Evolutionary conservation across 2,113 vertebrate species (phyloP), one percentile per base, ranked within the genome.

Genomic region (Tyto alba): DNA sequence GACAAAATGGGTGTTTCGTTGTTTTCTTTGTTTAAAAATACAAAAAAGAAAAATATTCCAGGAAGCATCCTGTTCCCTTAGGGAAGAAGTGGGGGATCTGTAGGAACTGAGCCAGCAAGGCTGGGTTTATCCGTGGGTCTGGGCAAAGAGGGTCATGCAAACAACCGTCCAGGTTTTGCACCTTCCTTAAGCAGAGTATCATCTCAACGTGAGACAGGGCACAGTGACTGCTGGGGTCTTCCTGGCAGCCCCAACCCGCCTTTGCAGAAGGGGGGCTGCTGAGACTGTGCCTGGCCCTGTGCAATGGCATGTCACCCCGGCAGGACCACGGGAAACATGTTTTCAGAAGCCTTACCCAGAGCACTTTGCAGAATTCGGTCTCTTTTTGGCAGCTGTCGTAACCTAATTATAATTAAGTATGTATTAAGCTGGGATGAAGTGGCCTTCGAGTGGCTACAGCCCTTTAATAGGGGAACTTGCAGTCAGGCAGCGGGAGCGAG

Each of bases 381-480:
- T 92, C 60, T 47, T 43, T 71, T 85, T 96, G 94, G 93, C 96
- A 92, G 95, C 50, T 56, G 14, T 90, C 79, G 95, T 74, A 74
- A 90, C 75, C 85, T 90, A 73, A 83, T 95, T 94, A 83, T 71
- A 96, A 94, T 90, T 90, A 96, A 93, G 85, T 67, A 78, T 78
- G 85, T 56, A 95, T 96, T 93, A 95, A 93, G 90, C 69, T 21
- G 74, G 69, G 71, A 73, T 93, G 92, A 96, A 96, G 92, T 95
- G 90, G 84, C 57, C 90, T 84, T 96, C 2, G 21, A 96, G 96
- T 85, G 95, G 88, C 83, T 96, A 62, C 47, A 96, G 78, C 83
- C 77, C 78, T 68, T 85, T 72, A 60, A 79, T 9, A 92, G 89
- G 74, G 74, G 32, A 84, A 50, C 83, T 36, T 4, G 20, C 0